Conservation (phyloP, 2,888 invertebrate genomes). For the Drosophila setosimentum region DNA sequence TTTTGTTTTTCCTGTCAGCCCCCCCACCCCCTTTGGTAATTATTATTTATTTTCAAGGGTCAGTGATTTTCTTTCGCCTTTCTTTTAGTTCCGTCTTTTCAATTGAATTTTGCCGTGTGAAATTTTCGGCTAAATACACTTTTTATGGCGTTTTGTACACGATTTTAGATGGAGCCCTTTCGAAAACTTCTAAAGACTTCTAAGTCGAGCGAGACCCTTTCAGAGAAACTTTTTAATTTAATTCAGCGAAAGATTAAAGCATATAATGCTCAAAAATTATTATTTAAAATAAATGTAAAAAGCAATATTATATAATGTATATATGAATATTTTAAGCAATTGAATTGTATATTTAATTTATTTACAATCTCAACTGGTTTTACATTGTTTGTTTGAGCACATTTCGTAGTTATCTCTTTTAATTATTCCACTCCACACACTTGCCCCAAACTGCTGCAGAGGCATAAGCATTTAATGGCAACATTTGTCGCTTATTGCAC, state of each 20-base stretch:
- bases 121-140: conserved; percentile 23
- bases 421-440: conserved; percentile 26
- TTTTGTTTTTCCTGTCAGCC: conserved; percentile 27
- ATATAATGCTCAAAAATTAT: not conserved
- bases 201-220: not conserved
- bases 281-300: not conserved
- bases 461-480: conserved; percentile 49
- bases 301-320: not conserved
- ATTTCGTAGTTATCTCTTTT: conserved; percentile 24
- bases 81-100: conserved; percentile 19
- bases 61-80: conserved; percentile 54
- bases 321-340: not conserved
- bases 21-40: conserved; percentile 36
- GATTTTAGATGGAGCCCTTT: not conserved
- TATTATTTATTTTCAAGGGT: conserved; percentile 71
- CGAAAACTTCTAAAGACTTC: not conserved
- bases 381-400: not conserved
- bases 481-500: conserved; percentile 55
- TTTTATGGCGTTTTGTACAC: conserved; percentile 3
- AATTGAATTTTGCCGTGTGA: conserved; percentile 65
- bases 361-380: not conserved
- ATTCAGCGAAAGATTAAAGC: not conserved
- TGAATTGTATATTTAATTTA: not conserved
- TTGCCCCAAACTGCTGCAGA: not conserved
- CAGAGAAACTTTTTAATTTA: not conserved